phyloP scores from a whole-genome alignment of 2,888 invertebrate genomes.

The Chrysolina americana region DNA sequence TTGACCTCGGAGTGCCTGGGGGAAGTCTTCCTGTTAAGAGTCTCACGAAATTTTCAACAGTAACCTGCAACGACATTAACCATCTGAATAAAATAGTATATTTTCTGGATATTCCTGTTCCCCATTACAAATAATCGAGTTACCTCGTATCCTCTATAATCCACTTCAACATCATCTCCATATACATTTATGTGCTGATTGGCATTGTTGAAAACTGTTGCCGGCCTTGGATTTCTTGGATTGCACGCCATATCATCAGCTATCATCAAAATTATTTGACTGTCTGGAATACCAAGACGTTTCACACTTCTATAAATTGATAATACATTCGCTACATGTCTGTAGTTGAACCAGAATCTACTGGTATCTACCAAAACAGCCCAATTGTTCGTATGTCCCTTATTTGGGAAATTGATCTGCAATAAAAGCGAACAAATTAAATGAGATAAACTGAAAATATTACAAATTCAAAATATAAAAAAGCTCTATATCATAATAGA shows the following conservation, averaged over 20 bases:
- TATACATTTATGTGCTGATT: slow-evolving; percentile 99
- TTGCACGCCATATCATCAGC: slow-evolving; percentile 99
- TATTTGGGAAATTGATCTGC: slow-evolving; percentile 55
- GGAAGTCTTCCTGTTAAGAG: slow-evolving; percentile 94
- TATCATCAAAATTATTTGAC: slow-evolving; percentile 98
- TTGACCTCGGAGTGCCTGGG: slow-evolving; percentile 94
- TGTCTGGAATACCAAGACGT: slow-evolving; percentile 97
- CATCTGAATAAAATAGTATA: not conserved
- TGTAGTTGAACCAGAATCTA: slow-evolving; percentile 99
- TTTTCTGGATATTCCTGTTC: not conserved
- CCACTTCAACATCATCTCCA: slow-evolving; percentile 99
- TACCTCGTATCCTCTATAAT: slow-evolving; percentile 94
- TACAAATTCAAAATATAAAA: too few relatives aligned
- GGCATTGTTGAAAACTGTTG: slow-evolving; percentile 98
- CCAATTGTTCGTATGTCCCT: slow-evolving; percentile 98
- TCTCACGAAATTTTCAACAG: slow-evolving; percentile 98
- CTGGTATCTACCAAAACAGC: slow-evolving; percentile 99
- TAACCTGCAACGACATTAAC: slow-evolving; percentile 75
- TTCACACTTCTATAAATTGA: slow-evolving; percentile 99
- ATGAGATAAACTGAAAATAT: too few relatives aligned
- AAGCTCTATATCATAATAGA: too few relatives aligned
- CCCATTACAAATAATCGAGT: slow-evolving; percentile 10
- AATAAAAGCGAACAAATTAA: not conserved
- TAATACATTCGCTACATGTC: slow-evolving; percentile 98
- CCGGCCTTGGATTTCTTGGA: slow-evolving; percentile 96